Evolutionary conservation across 92 coral and sea anemone species (phyloP), one percentile per base, ranked within the genome.

Genomic region (Zoanthus solanderi): DNA sequence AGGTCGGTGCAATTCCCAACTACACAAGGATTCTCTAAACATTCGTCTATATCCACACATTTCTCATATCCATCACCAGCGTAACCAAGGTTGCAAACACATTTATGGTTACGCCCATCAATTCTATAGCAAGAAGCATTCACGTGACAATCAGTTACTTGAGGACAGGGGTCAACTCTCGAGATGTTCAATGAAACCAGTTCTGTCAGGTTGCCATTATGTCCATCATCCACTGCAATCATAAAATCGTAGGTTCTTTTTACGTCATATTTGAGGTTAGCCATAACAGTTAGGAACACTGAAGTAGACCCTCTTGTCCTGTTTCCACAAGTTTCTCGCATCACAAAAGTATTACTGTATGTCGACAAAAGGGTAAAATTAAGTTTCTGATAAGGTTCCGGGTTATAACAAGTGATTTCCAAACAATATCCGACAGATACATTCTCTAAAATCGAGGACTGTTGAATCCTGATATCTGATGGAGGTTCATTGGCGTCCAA

Each of bases 41-140:
- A 97, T 83, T 97, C 99, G 86, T 97, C 83, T 34, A 94, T 94
- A 16, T 94, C 93, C n/a, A 78, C 76, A 54, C 99, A 97, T 78
- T 86, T 94, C n/a, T 77, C n/a, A 15, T 56, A 89, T 11, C 98
- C 97, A 74, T 90, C 84, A n/a, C 99, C 98, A 1, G 79, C 54
- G 84, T 57, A 97, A 11, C 99, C 99, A 14, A 84, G 84, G 32
- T 89, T 88, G 81, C 99, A 97, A n/a, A 83, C 15, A 85, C 99
- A 97, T 9, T 71, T 78, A 74, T 89, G 91, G 44, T 73, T 65
- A 69, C 94, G 94, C 42, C 95, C 92, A 73, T 95, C 89, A 73
- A 91, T 82, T 71, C 99, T 95, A 5, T 32, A 37, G 61, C 99
- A 97, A 61, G 90, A 86, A 58, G 98, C 94, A 72, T 97, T 90